These are phyloP conservation scores for Lagocephalus sceleratus DNA, from an alignment of 2,797 vertebrate species.

Conservation along the genomic window DNA sequence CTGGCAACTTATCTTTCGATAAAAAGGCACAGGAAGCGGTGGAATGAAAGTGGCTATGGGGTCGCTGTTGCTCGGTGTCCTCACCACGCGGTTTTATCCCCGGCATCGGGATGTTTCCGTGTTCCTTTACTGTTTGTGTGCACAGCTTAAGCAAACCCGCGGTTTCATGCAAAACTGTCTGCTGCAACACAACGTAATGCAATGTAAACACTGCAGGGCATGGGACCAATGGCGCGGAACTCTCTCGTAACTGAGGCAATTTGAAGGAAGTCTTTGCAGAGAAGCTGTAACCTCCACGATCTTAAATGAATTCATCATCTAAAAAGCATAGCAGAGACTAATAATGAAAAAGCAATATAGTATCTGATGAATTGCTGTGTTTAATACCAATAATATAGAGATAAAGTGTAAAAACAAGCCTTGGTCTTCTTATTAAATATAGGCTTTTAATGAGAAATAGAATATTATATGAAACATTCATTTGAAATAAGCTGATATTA, in stretches of 20 bases:
- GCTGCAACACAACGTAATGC: not conserved
- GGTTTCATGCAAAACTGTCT: not conserved
- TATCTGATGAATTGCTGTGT: not conserved
- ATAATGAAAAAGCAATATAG: too few relatives aligned
- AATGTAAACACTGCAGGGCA: not conserved
- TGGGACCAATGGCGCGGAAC: not conserved
- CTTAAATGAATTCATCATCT: too few relatives aligned
- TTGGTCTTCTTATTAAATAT: slow-evolving; percentile 84
- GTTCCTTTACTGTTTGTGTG: not conserved
- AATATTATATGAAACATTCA: slow-evolving; percentile 88
- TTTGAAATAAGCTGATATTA: slow-evolving; percentile 84
- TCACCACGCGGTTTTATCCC: too few relatives aligned
- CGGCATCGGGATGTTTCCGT: not conserved
- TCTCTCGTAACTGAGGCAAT: not conserved
- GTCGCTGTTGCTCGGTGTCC: too few relatives aligned
- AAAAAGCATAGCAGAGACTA: too few relatives aligned
- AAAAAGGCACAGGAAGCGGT: too few relatives aligned
- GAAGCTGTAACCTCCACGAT: not conserved
- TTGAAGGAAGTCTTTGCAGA: not conserved
- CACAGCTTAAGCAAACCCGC: not conserved
- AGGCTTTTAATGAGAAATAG: slow-evolving; percentile 88
- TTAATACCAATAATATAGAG: not conserved
- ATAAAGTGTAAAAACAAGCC: slow-evolving; percentile 70
- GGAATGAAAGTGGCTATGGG: too few relatives aligned
- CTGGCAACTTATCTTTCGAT: too few relatives aligned